These are phyloP conservation scores for Brienomyrus longianalis DNA, from an alignment of 2,113 vertebrate species.

Conservation along the genomic window DNA sequence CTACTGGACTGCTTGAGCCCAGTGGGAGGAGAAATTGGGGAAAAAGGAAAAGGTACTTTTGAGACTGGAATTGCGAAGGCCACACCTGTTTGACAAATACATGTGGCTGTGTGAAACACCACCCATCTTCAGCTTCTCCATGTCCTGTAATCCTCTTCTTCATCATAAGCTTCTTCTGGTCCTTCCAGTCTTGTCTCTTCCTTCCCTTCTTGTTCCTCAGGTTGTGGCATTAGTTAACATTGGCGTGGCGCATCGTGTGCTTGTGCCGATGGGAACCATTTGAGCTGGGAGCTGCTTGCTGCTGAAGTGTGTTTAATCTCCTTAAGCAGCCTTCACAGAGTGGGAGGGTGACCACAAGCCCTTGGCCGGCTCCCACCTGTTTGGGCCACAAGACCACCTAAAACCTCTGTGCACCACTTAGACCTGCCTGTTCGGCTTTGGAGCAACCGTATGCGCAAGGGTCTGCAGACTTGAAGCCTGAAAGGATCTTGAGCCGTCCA, in stretches of 20 bases:
- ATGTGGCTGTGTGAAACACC: background rate
- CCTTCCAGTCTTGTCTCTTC: background rate
- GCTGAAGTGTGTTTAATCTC: slow-evolving; percentile 13
- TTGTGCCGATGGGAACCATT: background rate
- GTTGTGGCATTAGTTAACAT: background rate
- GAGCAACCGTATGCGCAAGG: slow-evolving; percentile 57
- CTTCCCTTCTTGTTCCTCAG: background rate
- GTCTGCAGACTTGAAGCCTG: slow-evolving; percentile 26
- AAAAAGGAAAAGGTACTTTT: background rate
- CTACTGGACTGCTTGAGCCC: background rate
- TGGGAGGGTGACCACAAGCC: slow-evolving; percentile 45
- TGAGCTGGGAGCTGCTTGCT: background rate
- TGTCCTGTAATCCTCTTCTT: background rate
- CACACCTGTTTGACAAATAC: background rate
- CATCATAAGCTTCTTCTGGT: background rate
- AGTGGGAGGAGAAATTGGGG: background rate
- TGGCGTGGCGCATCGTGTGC: background rate
- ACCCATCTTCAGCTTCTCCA: background rate
- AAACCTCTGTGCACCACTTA: slow-evolving; percentile 52
- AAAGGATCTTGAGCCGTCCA: slow-evolving; percentile 36
- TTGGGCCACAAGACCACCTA: slow-evolving; percentile 47
- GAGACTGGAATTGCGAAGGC: background rate
- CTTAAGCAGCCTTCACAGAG: slow-evolving; percentile 5
- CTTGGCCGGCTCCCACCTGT: slow-evolving; percentile 46
- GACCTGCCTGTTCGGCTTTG: slow-evolving; percentile 51